phyloP scores from a whole-genome alignment of 1,140 invertebrate species.

The Aphis craccivora region DNA sequence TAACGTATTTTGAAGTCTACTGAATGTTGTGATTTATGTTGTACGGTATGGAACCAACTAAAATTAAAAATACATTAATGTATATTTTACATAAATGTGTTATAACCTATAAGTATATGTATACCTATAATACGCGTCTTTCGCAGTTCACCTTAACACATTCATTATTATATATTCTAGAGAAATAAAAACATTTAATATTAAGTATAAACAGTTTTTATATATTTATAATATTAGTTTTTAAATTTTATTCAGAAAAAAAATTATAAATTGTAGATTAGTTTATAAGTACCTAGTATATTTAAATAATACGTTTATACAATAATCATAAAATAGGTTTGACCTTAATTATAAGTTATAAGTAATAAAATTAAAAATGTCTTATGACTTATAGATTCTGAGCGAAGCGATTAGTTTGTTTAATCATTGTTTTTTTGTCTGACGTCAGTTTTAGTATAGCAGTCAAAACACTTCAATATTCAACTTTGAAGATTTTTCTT shows the following conservation, averaged over 20 bases:
- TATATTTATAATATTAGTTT: not conserved
- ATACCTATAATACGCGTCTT: not conserved
- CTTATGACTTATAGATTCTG: too few species aligned
- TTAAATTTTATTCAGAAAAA: not conserved
- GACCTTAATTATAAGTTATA: too few species aligned
- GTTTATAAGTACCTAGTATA: not conserved
- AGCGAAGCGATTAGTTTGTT: too few species aligned
- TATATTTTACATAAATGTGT: not conserved
- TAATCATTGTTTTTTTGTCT: too few species aligned
- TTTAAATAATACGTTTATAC: too few species aligned
- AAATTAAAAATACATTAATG: slow-evolving; percentile 4
- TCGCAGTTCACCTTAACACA: not conserved
- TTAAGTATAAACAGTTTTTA: not conserved
- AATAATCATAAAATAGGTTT: too few species aligned
- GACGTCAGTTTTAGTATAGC: too few species aligned
- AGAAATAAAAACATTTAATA: not conserved
- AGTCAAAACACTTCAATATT: too few species aligned
- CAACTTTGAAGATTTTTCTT: too few species aligned
- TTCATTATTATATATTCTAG: not conserved
- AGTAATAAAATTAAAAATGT: too few species aligned
- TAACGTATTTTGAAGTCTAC: not conserved
- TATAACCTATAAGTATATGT: not conserved
- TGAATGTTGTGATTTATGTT: not conserved
- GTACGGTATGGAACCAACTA: not conserved
- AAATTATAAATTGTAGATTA: not conserved